Conservation (phyloP, 2,888 invertebrate genomes). For the Megaustenia siamemsis region DNA sequence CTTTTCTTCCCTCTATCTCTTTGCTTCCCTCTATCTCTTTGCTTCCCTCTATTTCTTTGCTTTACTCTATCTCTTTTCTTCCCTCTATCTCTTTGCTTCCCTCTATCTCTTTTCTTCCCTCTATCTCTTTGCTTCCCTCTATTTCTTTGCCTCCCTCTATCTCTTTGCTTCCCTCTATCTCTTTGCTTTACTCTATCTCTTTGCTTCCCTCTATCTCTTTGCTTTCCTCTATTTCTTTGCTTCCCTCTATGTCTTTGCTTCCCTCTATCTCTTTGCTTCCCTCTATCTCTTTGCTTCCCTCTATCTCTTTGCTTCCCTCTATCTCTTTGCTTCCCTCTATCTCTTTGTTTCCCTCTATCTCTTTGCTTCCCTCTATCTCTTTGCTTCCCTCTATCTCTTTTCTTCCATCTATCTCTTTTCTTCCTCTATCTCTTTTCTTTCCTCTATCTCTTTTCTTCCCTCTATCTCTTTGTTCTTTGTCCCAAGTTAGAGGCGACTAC, state of each 20-base stretch:
- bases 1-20: not conserved
- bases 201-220: not conserved
- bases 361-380: not conserved
- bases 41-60: not conserved
- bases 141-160: not conserved
- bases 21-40: not conserved
- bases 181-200: not conserved
- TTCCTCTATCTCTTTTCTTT: too few relatives aligned
- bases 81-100: not conserved
- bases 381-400: not conserved
- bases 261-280: not conserved
- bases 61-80: not conserved
- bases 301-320: not conserved
- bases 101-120: not conserved
- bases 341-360: not conserved
- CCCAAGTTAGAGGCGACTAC: too few relatives aligned
- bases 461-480: too few relatives aligned
- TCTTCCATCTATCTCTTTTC: too few relatives aligned
- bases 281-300: not conserved
- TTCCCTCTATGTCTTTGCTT: not conserved
- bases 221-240: not conserved
- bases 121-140: not conserved
- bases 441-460: too few relatives aligned
- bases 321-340: not conserved
- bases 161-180: not conserved